Percentiles rank a stretch among this genome's conserved stretches.
phyloP scores from a whole-genome alignment of 2,113 vertebrate genomes.

The Phyllostomus discolor region DNA sequence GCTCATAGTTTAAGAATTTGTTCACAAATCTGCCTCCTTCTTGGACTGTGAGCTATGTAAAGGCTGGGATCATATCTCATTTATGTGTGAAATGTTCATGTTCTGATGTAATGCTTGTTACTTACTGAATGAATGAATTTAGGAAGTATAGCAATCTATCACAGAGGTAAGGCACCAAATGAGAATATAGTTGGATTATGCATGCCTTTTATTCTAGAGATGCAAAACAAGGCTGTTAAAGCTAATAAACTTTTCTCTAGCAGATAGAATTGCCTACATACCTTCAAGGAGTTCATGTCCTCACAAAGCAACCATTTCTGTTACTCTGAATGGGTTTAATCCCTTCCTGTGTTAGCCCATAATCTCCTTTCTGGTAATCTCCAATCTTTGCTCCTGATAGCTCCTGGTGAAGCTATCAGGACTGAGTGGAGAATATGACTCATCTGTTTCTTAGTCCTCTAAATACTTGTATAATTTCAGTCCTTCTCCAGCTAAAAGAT shows the following conservation, averaged over 20 bases:
- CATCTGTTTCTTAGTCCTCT: background rate
- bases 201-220: background rate
- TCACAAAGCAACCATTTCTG: background rate
- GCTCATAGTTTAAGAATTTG: background rate
- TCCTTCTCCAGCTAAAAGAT: background rate
- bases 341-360: background rate
- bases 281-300: background rate
- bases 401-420: background rate
- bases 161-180: background rate
- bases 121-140: background rate
- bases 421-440: background rate
- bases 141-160: background rate
- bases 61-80: background rate
- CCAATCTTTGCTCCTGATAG: background rate
- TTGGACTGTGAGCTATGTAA: background rate
- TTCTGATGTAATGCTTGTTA: background rate
- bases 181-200: background rate
- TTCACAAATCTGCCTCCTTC: background rate
- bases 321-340: background rate
- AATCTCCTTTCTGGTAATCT: background rate
- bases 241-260: background rate
- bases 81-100: background rate
- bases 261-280: background rate
- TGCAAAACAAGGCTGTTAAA: background rate
- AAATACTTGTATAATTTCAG: background rate